Conservation (phyloP, 1,140 invertebrate species). For the Ylistrum balloti region DNA sequence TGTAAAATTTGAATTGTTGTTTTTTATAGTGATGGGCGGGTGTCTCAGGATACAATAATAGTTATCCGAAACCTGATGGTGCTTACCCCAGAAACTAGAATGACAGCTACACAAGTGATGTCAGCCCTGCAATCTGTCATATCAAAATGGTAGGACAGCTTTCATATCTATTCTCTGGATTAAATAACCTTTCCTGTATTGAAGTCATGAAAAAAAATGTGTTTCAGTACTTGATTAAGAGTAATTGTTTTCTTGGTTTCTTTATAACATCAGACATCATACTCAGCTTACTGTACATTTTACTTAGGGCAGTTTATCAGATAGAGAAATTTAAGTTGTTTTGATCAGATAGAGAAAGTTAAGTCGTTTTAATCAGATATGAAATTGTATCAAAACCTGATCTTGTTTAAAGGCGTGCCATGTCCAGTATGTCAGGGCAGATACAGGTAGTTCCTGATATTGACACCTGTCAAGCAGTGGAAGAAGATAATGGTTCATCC, state of each 20-base stretch:
- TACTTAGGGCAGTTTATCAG: no score
- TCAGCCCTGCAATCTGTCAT: slow-evolving; percentile 84
- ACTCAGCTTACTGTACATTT: no score
- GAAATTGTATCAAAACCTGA: no score
- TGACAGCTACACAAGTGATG: slow-evolving; percentile 86
- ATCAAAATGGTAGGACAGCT: slow-evolving; percentile 80
- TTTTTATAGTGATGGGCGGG: slow-evolving; percentile 84
- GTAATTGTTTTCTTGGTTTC: no score
- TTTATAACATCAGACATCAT: no score
- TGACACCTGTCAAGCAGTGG: slow-evolving; percentile 56
- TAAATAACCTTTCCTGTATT: no score
- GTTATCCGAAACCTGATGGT: slow-evolving; percentile 86
- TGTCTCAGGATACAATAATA: slow-evolving; percentile 84
- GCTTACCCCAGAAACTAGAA: slow-evolving; percentile 85
- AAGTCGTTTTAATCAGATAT: no score
- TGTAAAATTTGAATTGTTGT: slow-evolving; percentile 58
- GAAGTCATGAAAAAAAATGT: no score
- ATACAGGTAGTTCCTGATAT: slow-evolving; percentile 78
- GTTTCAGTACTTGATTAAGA: no score
- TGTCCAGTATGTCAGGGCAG: slow-evolving; percentile 65
- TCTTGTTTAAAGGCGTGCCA: slow-evolving; percentile 66
- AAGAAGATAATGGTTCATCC: slow-evolving; percentile 33
- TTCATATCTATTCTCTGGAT: no score
- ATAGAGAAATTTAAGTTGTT: no score
- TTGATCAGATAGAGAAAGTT: no score